phyloP scores from a whole-genome alignment of 2,113 vertebrate genomes.

The Pristiophorus japonicus region DNA sequence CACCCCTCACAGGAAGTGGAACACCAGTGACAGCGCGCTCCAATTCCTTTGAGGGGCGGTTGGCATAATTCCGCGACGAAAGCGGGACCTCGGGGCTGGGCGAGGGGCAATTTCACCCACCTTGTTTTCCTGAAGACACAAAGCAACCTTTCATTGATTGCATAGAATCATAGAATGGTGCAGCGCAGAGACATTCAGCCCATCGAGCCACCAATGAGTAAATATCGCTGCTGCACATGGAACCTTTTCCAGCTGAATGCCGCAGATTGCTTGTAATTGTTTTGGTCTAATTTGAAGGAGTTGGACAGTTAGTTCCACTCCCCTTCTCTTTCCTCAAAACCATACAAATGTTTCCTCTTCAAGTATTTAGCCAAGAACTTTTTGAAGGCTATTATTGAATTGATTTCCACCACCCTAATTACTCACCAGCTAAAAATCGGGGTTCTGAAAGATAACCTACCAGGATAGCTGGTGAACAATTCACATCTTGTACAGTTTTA shows the following conservation, averaged over 20 bases:
- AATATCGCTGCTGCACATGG: no score
- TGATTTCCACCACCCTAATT: neutral
- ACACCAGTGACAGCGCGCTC: no score
- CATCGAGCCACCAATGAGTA: no score
- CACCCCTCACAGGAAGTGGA: no score
- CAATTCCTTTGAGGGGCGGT: no score
- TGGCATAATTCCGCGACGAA: no score
- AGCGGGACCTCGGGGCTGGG: no score
- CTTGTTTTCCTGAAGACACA: neutral
- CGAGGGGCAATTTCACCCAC: no score
- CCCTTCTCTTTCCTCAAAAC: neutral
- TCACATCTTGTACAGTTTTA: neutral
- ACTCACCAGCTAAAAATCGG: neutral
- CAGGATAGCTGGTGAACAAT: neutral
- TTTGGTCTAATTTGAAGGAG: no score
- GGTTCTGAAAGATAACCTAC: neutral
- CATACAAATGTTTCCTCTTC: neutral
- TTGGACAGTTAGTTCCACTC: neutral
- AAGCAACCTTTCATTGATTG: neutral
- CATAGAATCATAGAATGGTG: neutral
- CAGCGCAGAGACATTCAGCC: neutral
- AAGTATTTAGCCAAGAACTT: neutral
- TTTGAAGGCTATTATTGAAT: neutral
- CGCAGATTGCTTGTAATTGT: no score
- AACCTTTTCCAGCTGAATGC: no score